Percentiles rank a stretch among this genome's conserved stretches.
Conservation (phyloP, 2,113 vertebrate genomes). For the Mastomys natalensis region DNA sequence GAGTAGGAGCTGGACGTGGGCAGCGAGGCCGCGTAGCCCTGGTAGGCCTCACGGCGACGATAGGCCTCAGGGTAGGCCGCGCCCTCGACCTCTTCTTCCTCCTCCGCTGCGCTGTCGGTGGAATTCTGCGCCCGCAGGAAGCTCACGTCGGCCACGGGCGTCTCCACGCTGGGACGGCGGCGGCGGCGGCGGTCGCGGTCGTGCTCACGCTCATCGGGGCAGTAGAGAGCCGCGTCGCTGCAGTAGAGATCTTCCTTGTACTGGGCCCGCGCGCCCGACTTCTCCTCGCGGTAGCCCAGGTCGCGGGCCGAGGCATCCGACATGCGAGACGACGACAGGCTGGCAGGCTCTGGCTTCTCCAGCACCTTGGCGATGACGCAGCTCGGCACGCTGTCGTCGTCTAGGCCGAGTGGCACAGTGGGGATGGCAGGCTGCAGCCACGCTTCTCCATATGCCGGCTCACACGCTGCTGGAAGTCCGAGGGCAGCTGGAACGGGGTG, state of each 20-base stretch:
- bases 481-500: slow-evolving; percentile 89
- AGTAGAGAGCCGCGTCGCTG: slow-evolving; percentile 96
- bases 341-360: slow-evolving; percentile 93
- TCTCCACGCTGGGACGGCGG: slow-evolving; percentile 92
- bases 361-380: slow-evolving; percentile 93
- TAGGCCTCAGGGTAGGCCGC: slow-evolving; percentile 92
- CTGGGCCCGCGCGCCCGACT: slow-evolving; percentile 86
- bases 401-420: slow-evolving; percentile 91
- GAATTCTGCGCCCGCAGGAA: slow-evolving; percentile 93
- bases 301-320: slow-evolving; percentile 89
- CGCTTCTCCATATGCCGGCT: slow-evolving; percentile 94
- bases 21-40: slow-evolving; percentile 91
- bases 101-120: slow-evolving; percentile 91
- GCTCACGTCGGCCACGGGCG: slow-evolving; percentile 87
- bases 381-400: slow-evolving; percentile 91
- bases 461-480: slow-evolving; percentile 94
- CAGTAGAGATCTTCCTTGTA: slow-evolving; percentile 95
- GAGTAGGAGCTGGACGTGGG: slow-evolving; percentile 95
- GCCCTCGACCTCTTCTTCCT: slow-evolving; percentile 87
- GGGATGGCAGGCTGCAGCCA: slow-evolving; percentile 87
- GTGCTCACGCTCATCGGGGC: slow-evolving; percentile 92
- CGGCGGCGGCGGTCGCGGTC: slow-evolving; percentile 92
- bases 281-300: slow-evolving; percentile 88
- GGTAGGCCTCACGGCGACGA: slow-evolving; percentile 89
- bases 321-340: slow-evolving; percentile 89